A percentile compares a stretch with the other conserved stretches of the same genome.
These are phyloP conservation scores for Microcebus lehilahytsara DNA, from an alignment of 2,113 vertebrate species.

Conservation along the genomic window DNA sequence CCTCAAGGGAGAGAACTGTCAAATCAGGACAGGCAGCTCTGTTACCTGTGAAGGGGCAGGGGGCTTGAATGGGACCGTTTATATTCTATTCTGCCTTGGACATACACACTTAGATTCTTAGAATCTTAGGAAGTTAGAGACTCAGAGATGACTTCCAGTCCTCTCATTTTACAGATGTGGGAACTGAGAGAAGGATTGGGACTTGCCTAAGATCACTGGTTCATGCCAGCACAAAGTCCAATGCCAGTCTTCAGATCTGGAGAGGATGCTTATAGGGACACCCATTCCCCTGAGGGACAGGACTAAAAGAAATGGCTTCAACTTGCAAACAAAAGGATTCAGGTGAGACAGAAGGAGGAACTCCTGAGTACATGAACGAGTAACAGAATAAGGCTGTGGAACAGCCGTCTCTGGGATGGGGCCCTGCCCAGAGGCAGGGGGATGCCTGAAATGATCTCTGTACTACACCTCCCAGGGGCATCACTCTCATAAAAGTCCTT, in stretches of 20 bases:
- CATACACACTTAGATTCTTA: not conserved
- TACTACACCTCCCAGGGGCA: not conserved
- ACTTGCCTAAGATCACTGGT: not conserved
- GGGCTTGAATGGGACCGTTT: not conserved
- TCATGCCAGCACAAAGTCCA: not conserved
- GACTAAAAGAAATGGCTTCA: not conserved
- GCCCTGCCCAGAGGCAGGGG: not conserved
- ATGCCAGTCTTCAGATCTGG: not conserved
- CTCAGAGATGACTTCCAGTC: not conserved
- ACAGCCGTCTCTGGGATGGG: not conserved
- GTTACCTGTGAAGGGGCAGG: not conserved
- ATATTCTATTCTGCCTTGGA: not conserved
- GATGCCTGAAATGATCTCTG: not conserved
- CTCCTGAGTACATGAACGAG: not conserved
- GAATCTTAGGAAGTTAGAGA: not conserved
- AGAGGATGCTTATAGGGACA: not conserved
- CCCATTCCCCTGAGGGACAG: not conserved
- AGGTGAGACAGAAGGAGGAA: not conserved
- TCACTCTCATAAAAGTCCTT: not conserved
- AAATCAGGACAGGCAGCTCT: not conserved
- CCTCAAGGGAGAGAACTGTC: not conserved
- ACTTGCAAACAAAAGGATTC: constrained; percentile 2
- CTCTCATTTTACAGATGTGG: not conserved
- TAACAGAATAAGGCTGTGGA: not conserved
- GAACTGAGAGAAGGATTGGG: not conserved